Evolutionary conservation across 1,140 invertebrate genomes (phyloP), one percentile per base, ranked within the genome.

Genomic region (Dryas iulia): DNA sequence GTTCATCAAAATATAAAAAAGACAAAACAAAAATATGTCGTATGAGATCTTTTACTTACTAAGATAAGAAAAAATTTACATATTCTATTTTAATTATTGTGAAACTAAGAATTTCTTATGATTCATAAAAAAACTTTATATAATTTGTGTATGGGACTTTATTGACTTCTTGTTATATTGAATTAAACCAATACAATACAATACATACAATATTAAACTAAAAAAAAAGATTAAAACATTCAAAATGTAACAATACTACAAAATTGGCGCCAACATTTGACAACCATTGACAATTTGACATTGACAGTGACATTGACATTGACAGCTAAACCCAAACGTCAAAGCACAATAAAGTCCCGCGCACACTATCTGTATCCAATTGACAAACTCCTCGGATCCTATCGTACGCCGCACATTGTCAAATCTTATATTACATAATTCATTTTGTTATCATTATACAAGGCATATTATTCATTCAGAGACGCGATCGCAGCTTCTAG

Each of bases 1-100:
- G 79, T 87, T 89, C 87, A 82, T 91, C 89, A 91, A 91, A 90
- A 91, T 91, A 91, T 91, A 89, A 91, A 91, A 91, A 89, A 91
- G 87, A 91, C 89, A 91, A 91, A 90, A 91, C 89, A 91, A 90
- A 91, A 89, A 88, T 86, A 91, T 90, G 87, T 88, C 84, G 82
- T 85, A 90, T 91, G 89, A 91, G 89, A 91, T 91, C 89, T 91
- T 91, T 90, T 87, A 89, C 83, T 91, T 90, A 89, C 87, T 91
- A 91, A 87, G 84, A 90, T 91, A 87, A 90, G 85, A 90, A 88
- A 82, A 86, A 91, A 86, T 86, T 89, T 89, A 91, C 87, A 89
- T 84, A 81, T 85, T 79, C 77, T 82, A 73, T 87, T 82, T 83
- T 82, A 84, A 83, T 86, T 79, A 81, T 82, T 89, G 84, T 89